Percentiles rank a stretch among this genome's conserved stretches.
Evolutionary conservation across 2,113 vertebrate genomes (phyloP).

Genomic region (Piprites chloris): DNA sequence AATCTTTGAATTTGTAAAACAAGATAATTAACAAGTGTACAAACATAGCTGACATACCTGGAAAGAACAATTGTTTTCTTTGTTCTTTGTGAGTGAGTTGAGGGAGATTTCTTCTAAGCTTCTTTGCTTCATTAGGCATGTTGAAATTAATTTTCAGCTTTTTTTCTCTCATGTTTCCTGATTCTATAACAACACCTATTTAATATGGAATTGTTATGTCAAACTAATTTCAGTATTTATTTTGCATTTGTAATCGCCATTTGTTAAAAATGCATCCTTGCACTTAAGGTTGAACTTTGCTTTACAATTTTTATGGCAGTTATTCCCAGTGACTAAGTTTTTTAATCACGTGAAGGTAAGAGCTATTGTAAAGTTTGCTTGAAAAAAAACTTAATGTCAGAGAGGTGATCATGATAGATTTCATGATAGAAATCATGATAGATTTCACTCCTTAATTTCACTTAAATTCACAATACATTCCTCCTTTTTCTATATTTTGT

Average conservation of each 20-base stretch:
- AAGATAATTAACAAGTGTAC: neutral
- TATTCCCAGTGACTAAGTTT: accelerated
- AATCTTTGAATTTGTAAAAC: neutral
- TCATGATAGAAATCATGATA: neutral
- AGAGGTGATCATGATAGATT: neutral
- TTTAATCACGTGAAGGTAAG: neutral
- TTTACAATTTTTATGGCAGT: neutral
- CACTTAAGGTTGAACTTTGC: neutral
- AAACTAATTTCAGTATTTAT: neutral
- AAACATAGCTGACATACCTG: neutral
- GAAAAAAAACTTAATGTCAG: neutral
- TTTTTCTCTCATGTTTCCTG: neutral
- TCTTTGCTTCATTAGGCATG: neutral
- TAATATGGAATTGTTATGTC: neutral
- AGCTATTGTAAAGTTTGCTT: neutral
- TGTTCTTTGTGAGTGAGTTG: neutral
- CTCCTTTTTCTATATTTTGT: neutral
- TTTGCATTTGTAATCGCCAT: neutral
- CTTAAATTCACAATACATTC: neutral
- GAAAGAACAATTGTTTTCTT: neutral
- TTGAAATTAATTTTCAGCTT: conserved; percentile 9
- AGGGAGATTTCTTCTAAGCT: neutral
- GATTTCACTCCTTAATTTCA: neutral
- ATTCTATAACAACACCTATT: neutral
- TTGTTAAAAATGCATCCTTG: neutral